Base-by-base conservation (phyloP, 1,140 invertebrate genomes). In the Ladona fulva region DNA sequence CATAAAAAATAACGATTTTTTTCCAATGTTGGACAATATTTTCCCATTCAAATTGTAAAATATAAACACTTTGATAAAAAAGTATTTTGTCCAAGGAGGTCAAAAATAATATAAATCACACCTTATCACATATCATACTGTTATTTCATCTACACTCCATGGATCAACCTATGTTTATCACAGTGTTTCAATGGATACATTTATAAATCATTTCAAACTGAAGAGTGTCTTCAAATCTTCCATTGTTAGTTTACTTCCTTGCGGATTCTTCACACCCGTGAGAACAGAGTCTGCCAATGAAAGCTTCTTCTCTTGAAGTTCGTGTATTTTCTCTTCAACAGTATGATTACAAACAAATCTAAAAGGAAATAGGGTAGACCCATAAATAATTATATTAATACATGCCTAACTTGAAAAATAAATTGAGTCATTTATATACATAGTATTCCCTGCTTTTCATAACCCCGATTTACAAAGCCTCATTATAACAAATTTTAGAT, bases 301-400 rank as follows among this genome's bases (percentile, higher is more conserved):
- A 29, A 94, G 81, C 83, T 98, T 98, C 42, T 87, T 89, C 37
- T 93, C 87, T 84, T 98, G 96, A 12, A 97, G 85, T 5, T 86
- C 83, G 76, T 92, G 86, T 80, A 98, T 95, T 66, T 91, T 89
- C 81, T 95, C 90, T 84, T 97, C 96, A 29, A 98, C 92, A 0
- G 95, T 96, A 42, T 94, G 90, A 77, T 89, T 83, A 78, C 92
- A 92, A 80, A 97, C 87, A 83, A 97, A 94, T 82, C 94, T 95
- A 82, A 52, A 83, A 83, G 73, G 75, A 77, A 80, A 74, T 81
- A 37, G 29, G 8, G 8, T 37, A 37, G 82, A 37, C n/a, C n/a
- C 8, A 37, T 37, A 8, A 5, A 5, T 37, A 37, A 37, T 37
- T 8, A 37, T 5, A 37, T 37, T 8, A 66, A 12, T 66, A 66